Base-by-base conservation (phyloP, 1,140 invertebrate species). In the Saxidomus purpurata region DNA sequence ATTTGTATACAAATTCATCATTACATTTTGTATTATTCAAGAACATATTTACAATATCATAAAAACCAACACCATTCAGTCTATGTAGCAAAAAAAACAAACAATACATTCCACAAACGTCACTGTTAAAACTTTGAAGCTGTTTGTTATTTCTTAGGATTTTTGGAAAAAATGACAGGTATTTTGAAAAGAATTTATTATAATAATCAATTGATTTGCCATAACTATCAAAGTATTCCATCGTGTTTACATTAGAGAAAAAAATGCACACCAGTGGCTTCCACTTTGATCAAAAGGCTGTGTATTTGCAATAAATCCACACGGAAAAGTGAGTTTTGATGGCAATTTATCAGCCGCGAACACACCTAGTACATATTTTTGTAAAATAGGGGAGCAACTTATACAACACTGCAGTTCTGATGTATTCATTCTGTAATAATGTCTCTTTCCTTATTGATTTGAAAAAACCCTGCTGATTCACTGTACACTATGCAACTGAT, bases 81-180 rank as follows among this genome's bases (percentile, higher is more conserved):
- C 85, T 36, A 49, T 87, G 55, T 34, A 87, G 76, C 79, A 87
- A 79, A 52, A 87, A 87, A 87, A 61, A 87, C 49, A 87, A 61
- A 63, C 85, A 87, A 87, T 86, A 86, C 84, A 86, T 86, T 40
- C 84, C 69, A 86, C 85, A 87, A 1, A 86, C 40, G 19, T 86
- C 49, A 86, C 83, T 86, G n/a, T 86, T 19, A 22, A 38, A 19
- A 86, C 83, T 86, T 76, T 86, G 83, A 11, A 74, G 22, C 25
- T 86, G 83, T 55, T 86, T 76, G n/a, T 0, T 6, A 86, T 86
- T 86, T 71, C 25, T 28, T 6, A 74, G 0, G 4, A 86, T 59
- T 6, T 49, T 55, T 17, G 71, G 22, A 76, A 76, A 74, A 25
- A 59, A 6, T 17, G 49, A 74, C 25, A 77, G 8, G 25, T 86